Conservation (phyloP, 2,797 vertebrate genomes). For the Scyliorhinus canicula region DNA sequence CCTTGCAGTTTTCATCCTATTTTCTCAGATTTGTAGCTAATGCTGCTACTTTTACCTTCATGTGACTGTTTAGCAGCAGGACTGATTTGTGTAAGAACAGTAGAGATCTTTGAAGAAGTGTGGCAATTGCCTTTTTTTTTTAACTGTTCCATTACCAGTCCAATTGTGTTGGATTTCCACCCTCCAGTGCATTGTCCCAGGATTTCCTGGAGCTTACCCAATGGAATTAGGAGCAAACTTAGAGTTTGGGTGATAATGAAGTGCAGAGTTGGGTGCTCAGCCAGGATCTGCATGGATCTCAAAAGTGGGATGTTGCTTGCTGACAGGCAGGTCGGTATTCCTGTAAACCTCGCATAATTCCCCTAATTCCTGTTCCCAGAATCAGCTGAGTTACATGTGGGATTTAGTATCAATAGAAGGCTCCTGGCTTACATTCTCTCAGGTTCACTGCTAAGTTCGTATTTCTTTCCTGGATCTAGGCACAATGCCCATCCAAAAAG, state of each 20-base stretch:
- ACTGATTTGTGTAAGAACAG: neutral
- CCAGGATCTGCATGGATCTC: neutral
- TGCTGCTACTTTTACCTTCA: neutral
- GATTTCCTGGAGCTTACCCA: neutral
- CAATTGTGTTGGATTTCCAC: neutral
- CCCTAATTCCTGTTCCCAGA: too few relatives aligned
- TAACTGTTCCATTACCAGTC: neutral
- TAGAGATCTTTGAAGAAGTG: neutral
- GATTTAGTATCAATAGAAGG: too few relatives aligned
- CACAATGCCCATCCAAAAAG: too few relatives aligned
- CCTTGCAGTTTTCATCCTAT: neutral
- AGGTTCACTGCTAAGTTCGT: too few relatives aligned
- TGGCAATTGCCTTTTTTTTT: neutral
- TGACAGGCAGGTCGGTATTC: neutral
- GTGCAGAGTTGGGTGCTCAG: neutral
- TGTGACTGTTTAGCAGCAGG: neutral
- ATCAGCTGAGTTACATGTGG: too few relatives aligned
- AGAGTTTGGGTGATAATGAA: neutral
- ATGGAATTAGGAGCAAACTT: neutral
- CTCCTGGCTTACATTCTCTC: too few relatives aligned
- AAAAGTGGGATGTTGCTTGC: neutral
- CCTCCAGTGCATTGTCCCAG: neutral
- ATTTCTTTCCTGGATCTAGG: too few relatives aligned
- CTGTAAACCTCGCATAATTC: neutral
- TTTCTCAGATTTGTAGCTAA: neutral